These are phyloP conservation scores for Drosophila tani DNA, from an alignment of 1,140 invertebrate genomes.

Conservation along the genomic window DNA sequence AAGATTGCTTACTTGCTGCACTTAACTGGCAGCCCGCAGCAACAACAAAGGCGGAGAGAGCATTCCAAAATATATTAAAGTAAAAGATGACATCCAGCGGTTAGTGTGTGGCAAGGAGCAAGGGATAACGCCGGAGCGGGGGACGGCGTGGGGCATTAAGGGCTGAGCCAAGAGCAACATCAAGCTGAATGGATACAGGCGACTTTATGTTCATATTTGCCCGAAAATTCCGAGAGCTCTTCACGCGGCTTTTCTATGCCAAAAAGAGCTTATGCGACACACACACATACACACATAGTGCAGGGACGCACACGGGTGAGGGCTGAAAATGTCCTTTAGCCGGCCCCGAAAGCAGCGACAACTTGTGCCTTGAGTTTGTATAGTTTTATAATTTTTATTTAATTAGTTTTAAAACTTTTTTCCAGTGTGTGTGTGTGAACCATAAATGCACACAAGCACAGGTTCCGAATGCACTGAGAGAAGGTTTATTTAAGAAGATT, in stretches of 20 bases:
- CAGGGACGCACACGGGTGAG: conserved; percentile 13
- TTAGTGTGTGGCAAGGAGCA: conserved; percentile 27
- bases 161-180: conserved; percentile 57
- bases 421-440: conserved; percentile 45
- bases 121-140: conserved; percentile 5
- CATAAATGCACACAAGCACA: conserved; percentile 55
- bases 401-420: conserved; percentile 83
- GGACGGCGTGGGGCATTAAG: conserved; percentile 44
- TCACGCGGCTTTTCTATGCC: conserved; percentile 60
- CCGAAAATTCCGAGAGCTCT: conserved; percentile 67
- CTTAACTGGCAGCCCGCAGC: conserved; percentile 34
- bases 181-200: conserved; percentile 63
- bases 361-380: conserved; percentile 77
- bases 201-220: conserved; percentile 75
- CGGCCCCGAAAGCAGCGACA: conserved; percentile 39
- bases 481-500: neutral
- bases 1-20: conserved; percentile 70
- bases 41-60: conserved; percentile 27
- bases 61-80: conserved; percentile 64
- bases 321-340: conserved; percentile 62
- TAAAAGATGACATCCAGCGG: conserved; percentile 65
- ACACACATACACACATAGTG: conserved; percentile 8
- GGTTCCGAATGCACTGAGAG: conserved; percentile 9
- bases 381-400: conserved; percentile 84
- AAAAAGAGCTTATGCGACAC: conserved; percentile 52